Evolutionary conservation across 1,140 invertebrate genomes (phyloP), one percentile per base, ranked within the genome.

Genomic region (Cardiocondyla obscurior): DNA sequence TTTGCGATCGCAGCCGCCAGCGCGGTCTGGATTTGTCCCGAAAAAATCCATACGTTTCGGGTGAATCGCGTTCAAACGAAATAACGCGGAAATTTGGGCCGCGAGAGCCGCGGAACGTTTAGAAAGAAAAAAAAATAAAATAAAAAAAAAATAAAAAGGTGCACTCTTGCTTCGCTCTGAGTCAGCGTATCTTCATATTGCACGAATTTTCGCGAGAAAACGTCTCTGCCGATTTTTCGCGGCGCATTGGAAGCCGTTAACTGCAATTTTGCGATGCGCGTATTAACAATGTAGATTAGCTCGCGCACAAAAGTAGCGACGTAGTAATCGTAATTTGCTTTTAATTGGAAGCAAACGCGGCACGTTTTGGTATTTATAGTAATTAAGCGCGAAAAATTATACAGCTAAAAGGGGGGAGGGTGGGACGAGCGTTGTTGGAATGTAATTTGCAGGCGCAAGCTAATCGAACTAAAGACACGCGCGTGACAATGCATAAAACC

Each of bases 221-320:
- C n/a, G 22, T 65, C 49, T 64, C 22, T 22, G 5, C 7, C 10
- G 10, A n/a, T 39, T 55, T 79, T 79, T 55, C n/a, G 25, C 22
- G 14, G 1, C 6, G 73, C 19, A 51, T 79, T 67, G 30, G 36
- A 79, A 79, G 42, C 62, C 62, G 25, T 67, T 69, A 79, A 67
- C 74, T 67, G 36, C n/a, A 79, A 42, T 69, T 79, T 30, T 16
- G 46, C 30, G 25, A 76, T 19, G 42, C 74, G 74, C 51, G 62
- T 79, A 53, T 79, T 79, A 79, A 67, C 74, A 79, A 79, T 69
- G 46, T 53, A 79, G 74, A 79, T 79, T 69, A 79, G 62, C 46
- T 55, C 30, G 22, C 16, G 62, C 28, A 53, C 69, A 55, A 74
- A 58, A 67, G 73, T 49, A n/a, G 44, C 72, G 33, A 64, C 14